Evolutionary conservation across 1,140 invertebrate genomes (phyloP), one percentile per base, ranked within the genome.

Genomic region (Holcopasites calliopsidis): DNA sequence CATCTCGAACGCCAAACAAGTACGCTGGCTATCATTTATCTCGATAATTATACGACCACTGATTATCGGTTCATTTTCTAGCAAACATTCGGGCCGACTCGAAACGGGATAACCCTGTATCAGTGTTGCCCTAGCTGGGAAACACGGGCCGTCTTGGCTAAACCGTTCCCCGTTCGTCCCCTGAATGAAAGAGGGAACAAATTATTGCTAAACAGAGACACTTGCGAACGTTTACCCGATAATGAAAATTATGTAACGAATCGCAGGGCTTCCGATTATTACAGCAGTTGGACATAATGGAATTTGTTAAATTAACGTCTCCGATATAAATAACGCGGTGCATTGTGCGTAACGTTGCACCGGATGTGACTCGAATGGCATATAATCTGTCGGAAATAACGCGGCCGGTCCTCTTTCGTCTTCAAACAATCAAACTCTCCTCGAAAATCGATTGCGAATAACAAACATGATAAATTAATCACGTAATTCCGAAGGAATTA

Each of bases 1-100:
- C 68, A 60, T 71, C 57, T 71, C 68, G 33, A 66, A 52, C 47
- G 55, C 55, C 68, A 71, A 71, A 71, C 68, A 71, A 57, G 68
- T 60, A 71, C 55, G 35, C 55, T 26, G 38, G 52, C 60, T 71
- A 60, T 49, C 68, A 57, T 70, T 60, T 66, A 66, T 66, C 55
- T 47, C 68, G 55, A 71, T 71, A 71, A 71, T 60, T 71, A 57
- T 71, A 71, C 35, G 55, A 58, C 68, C 68, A 42, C 68, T 70
- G 68, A 71, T 71, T 60, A 71, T 31, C 68, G 55, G 52, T 71
- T 60, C 55, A 60, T 71, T 71, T 71, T 57, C 54, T 49, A 58
- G 55, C 35, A 71, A 71, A 60, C 60, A 71, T 71, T 60, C 35
- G 18, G 40, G n/a, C 13, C 16, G 28, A 28, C 40, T 60, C 28